Conservation (phyloP, 37 sponge, comb jelly and placozoan species). For the Theonella swinhoei region DNA sequence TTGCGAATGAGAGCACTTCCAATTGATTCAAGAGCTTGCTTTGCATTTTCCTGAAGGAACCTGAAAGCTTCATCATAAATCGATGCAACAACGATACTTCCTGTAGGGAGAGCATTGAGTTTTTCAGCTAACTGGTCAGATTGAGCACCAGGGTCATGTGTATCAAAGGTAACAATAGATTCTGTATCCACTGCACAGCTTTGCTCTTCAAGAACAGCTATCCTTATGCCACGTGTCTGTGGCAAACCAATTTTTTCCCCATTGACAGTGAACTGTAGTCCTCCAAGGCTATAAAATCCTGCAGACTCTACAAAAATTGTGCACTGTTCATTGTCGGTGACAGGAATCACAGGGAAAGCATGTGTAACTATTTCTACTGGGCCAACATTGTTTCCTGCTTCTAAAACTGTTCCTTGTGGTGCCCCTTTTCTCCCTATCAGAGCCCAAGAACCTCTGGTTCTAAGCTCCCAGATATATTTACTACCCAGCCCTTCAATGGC, state of each 20-base stretch:
- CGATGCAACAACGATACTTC: background rate
- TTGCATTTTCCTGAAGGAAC: background rate
- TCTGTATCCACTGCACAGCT: background rate
- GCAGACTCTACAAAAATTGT: background rate
- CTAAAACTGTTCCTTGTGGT: background rate
- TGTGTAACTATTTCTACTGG: background rate
- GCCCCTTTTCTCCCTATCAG: background rate
- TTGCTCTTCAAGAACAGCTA: background rate
- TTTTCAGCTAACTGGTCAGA: too few relatives aligned
- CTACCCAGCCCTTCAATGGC: background rate
- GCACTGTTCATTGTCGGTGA: too few relatives aligned
- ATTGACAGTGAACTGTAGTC: background rate
- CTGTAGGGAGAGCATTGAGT: background rate
- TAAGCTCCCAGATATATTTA: background rate
- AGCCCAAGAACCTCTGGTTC: background rate
- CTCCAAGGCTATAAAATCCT: background rate
- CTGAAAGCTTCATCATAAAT: too few relatives aligned
- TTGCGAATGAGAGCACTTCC: background rate
- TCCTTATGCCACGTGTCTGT: background rate
- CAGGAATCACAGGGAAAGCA: background rate
- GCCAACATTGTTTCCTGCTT: background rate
- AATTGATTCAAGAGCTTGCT: background rate
- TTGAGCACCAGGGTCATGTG: too few relatives aligned
- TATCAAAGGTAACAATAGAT: background rate
- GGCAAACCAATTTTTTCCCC: background rate